Evolutionary conservation across 2,113 vertebrate genomes (phyloP), one percentile per base, ranked within the genome.

Genomic region (Rhabdornis inornatus): DNA sequence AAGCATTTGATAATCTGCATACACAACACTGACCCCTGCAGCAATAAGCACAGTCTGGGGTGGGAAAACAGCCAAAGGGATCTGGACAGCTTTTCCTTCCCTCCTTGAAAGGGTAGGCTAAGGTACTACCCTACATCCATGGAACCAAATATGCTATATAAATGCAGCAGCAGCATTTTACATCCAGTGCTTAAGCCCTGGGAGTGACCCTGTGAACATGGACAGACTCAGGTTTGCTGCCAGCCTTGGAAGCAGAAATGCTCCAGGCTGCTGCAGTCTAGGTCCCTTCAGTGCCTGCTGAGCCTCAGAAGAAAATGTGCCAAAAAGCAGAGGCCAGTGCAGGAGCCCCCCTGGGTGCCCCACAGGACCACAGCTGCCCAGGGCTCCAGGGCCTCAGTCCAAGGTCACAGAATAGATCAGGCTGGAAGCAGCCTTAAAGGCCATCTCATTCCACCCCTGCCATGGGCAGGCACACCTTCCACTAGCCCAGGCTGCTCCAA

Each of bases 81-180:
- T 30, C 24, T 22, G 53, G 61, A 44, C 37, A 70, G 20, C 8
- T 81, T 40, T 19, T 18, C 3, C 21, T 57, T 78, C 20, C 44
- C 24, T 15, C 33, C 23, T 33, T 61, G 49, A 16, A 42, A 42
- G 18, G 13, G 24, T 12, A 39, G 49, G 50, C 31, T 45, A 9
- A 69, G 23, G 15, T 13, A 71, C 40, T 10, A 6, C 13, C 15
- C 50, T 23, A 30, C 18, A 37, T 9, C 50, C 77, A 40, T 0
- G 6, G 35, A 66, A 81, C 40, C 3, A 30, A 2, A 59, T 13
- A 15, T 0, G 1, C 42, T 57, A 27, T 0, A 37, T 19, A 31
- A 90, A 61, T 35, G 18, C 44, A 63, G 44, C 40, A 65, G 50
- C 59, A 87, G 55, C 23, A 30, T 42, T 61, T 31, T 37, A 61